Evolutionary conservation across 30 jellyfish, hydroid and myxozoan species (phyloP), one percentile per base, ranked within the genome.

Genomic region (Haliclystus octoradiatus): DNA sequence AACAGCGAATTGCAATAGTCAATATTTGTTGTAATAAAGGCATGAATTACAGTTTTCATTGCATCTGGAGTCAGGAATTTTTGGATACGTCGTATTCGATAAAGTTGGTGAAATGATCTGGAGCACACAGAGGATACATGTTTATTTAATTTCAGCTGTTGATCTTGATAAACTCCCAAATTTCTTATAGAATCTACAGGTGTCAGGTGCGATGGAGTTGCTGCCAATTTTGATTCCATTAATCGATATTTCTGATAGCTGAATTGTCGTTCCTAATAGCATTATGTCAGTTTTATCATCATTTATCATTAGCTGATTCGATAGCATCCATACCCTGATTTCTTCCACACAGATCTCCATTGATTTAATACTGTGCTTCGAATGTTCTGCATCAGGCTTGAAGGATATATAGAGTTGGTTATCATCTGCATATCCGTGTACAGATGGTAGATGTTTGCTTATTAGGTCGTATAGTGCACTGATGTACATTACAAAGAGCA

Each of bases 311-410:
- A 72, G 78, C 33, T 49, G 47, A 50, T 52, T 57, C 57, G 67
- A 74, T 67, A 57, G 30, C 33, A 0, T 52, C 77, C 76, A 31
- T 28, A 33, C 62, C 74, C 34, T 72, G 34, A 53, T 75, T 53
- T 72, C 67, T 53, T 74, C 57, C 40, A 74, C 71, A 74, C 53
- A n/a, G 34, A 47, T 74, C 85, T 34, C 78, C 78, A 74, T 74
- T 52, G 84, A 57, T 70, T 74, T 74, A 40, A 50, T 30, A 28
- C 62, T 62, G 70, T 74, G 70, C 33, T 34, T 63, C 85, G 62
- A 60, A 27, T 76, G 49, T 35, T 62, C 85, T 4, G 70, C 77
- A 69, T 63, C 83, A 52, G 77, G 68, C 61, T 72, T 72, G 83
- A 72, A 61, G 75, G 66, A 72, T 72, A 72, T 72, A 13, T 57